Evolutionary conservation across 2,113 vertebrate genomes (phyloP), one percentile per base, ranked within the genome.

Genomic region (Leucopternis melanops): DNA sequence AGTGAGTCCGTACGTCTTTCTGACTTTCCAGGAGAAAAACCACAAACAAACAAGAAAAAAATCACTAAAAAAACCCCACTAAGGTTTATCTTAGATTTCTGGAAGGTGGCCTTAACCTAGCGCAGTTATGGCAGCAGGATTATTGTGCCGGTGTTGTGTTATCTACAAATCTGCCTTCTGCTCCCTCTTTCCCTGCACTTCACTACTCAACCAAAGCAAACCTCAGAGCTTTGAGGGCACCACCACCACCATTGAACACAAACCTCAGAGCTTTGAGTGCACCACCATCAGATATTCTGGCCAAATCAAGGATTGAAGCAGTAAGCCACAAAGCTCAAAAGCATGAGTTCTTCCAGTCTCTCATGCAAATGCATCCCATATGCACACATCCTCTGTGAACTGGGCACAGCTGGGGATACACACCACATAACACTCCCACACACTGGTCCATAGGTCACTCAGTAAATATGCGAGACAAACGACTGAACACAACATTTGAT

Each of bases 401-500:
- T 10, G 77, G 86, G 95, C 94, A 66, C 55, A 81, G 90, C 93
- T 58, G 55, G 77, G 72, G 92, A 78, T 9, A 19, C 27, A 6
- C 72, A 40, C 11, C 65, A 42, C 63, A 27, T 5, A 29, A 9
- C 54, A 73, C 90, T 1, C 92, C 87, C 90, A 91, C 94, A 5
- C 84, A 8, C 36, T 40, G 63, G 8, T 44, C 77, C 2, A 0
- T 34, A 63, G 83, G 87, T 95, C 92, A 89, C 77, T 16, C 77
- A 11, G 50, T 40, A 42, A 72, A 23, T 21, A 42, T 5, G 26
- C 42, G 36, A 58, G 83, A 86, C 13, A 2, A 8, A 18, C 0
- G 0, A 13, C 66, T 19, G 31, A 82, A 32, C 0, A 0, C 31
- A 29, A 12, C 13, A 1, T 50, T 75, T 27, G 31, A 42, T 29